Conservation (phyloP, 2,888 invertebrate genomes). For the Papilio elwesi region DNA sequence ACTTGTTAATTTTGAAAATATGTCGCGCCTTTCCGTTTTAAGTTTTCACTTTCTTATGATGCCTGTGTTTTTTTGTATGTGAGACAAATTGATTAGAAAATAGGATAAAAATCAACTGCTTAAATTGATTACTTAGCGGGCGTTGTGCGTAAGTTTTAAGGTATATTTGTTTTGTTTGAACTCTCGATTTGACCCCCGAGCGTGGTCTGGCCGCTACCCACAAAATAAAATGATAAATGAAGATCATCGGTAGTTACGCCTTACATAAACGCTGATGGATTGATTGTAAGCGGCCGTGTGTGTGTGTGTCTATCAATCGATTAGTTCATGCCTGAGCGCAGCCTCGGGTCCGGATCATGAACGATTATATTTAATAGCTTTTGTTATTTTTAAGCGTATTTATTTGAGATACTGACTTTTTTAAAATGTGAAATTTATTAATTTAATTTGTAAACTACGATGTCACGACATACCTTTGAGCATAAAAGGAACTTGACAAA, state of each 20-base stretch:
- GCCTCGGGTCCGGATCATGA: slow-evolving; percentile 68
- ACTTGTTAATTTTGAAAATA: no score
- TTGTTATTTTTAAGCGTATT: slow-evolving; percentile 72
- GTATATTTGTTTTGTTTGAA: slow-evolving; percentile 63
- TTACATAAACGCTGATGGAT: slow-evolving; percentile 82
- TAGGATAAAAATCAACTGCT: background rate
- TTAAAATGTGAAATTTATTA: slow-evolving; percentile 36
- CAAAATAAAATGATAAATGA: slow-evolving; percentile 83
- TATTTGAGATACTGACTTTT: slow-evolving; percentile 64
- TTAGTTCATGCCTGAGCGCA: slow-evolving; percentile 73
- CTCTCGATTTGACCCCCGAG: slow-evolving; percentile 72
- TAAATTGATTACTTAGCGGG: slow-evolving; percentile 33
- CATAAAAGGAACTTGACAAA: background rate
- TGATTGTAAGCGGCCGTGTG: slow-evolving; percentile 78
- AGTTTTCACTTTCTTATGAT: no score
- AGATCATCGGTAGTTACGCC: slow-evolving; percentile 79
- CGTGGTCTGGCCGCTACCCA: slow-evolving; percentile 73
- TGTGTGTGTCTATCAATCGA: slow-evolving; percentile 75
- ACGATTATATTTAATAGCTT: slow-evolving; percentile 81
- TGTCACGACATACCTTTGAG: slow-evolving; percentile 48
- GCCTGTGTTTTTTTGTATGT: background rate
- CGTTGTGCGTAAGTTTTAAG: slow-evolving; percentile 43
- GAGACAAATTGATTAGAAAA: slow-evolving; percentile 1
- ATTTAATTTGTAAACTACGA: slow-evolving; percentile 54
- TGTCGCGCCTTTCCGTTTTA: no score